These are phyloP conservation scores for Fukomys damarensis DNA, from an alignment of 2,113 vertebrate genomes.

Conservation along the genomic window DNA sequence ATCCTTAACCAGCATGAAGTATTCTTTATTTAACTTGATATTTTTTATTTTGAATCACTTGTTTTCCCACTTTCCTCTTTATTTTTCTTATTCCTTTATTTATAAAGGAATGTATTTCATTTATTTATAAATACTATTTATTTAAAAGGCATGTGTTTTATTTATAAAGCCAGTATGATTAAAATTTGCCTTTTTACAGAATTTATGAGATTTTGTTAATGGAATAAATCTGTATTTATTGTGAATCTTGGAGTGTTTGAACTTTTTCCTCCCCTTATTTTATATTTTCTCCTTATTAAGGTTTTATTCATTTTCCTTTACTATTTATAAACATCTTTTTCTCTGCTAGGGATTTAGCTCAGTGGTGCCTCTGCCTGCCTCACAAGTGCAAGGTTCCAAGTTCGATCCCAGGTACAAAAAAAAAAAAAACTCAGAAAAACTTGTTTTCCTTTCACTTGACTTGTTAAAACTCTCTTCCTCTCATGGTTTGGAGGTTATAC, in stretches of 20 bases:
- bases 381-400: no score
- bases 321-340: neutral
- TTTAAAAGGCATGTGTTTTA: neutral
- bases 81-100: neutral
- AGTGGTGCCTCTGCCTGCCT: no score
- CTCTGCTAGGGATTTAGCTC: no score
- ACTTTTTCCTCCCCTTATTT: neutral
- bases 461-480: neutral
- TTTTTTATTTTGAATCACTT: neutral
- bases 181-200: neutral
- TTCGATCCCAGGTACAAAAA: no score
- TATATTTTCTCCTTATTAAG: neutral
- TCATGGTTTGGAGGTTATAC: neutral
- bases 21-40: neutral
- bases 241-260: neutral
- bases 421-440: no score
- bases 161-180: neutral
- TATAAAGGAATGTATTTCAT: neutral
- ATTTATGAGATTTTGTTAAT: neutral
- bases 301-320: neutral
- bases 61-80: neutral
- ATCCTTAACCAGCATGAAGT: neutral
- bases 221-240: neutral
- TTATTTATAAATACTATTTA: neutral
- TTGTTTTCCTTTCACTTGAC: neutral